phyloP scores from a whole-genome alignment of 2,797 vertebrate genomes.

The Sparus aurata region DNA sequence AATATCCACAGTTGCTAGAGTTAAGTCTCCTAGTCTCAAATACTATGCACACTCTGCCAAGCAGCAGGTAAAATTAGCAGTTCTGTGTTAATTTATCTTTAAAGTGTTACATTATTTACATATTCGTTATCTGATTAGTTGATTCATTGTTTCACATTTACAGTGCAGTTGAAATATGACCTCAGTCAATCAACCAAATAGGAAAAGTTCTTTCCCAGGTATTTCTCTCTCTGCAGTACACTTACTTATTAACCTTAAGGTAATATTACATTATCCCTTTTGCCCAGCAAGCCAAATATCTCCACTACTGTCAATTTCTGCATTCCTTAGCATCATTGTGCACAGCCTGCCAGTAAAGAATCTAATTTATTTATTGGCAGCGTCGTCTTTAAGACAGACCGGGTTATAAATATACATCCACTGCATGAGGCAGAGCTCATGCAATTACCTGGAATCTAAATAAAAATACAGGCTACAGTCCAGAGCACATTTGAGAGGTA shows the following conservation, averaged over 20 bases:
- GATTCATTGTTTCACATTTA: slow-evolving; percentile 23
- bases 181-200: background rate
- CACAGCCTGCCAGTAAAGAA: slow-evolving; percentile 27
- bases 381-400: slow-evolving; percentile 7
- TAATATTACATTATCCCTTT: background rate
- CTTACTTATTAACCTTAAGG: slow-evolving; percentile 4
- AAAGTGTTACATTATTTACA: slow-evolving; percentile 41
- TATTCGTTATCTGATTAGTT: slow-evolving; percentile 22
- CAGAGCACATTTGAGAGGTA: background rate
- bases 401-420: slow-evolving; percentile 46
- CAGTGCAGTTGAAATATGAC: background rate
- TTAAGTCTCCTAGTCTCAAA: slow-evolving; percentile 8
- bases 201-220: background rate
- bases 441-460: slow-evolving; percentile 20
- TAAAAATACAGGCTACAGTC: background rate
- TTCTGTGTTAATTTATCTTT: slow-evolving; percentile 31
- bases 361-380: slow-evolving; percentile 45
- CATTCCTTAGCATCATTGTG: slow-evolving; percentile 6
- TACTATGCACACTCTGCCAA: slow-evolving; percentile 35
- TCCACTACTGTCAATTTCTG: background rate
- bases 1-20: slow-evolving; percentile 23
- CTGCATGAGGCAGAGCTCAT: slow-evolving; percentile 30
- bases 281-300: slow-evolving; percentile 1
- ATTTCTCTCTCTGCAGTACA: slow-evolving; percentile 2
- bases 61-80: slow-evolving; percentile 18